Percentiles rank a stretch among this genome's conserved stretches.
Conservation (phyloP, 1,140 invertebrate species). For the Drosophila parabipectinata region DNA sequence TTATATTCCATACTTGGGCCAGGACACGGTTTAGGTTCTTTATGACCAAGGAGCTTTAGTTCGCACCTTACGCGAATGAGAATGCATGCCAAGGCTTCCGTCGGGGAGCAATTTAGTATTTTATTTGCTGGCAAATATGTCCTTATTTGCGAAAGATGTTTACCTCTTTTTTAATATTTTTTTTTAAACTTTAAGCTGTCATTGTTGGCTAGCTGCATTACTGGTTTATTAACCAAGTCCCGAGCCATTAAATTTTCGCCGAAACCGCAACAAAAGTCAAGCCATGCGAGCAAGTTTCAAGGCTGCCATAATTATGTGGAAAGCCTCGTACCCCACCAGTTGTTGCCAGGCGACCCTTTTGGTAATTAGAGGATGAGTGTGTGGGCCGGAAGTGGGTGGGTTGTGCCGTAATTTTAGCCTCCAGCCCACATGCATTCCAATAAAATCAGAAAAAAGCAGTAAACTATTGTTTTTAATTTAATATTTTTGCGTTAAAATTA, state of each 20-base stretch:
- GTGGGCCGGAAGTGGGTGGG: constrained; percentile 31
- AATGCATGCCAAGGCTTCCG: constrained; percentile 9
- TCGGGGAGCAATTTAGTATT: constrained; percentile 21
- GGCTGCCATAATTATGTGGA: constrained; percentile 39
- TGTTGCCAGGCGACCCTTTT: constrained; percentile 14
- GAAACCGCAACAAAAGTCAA: constrained; percentile 41
- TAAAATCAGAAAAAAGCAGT: constrained; percentile 7
- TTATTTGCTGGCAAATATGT: constrained; percentile 12
- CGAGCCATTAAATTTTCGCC: constrained; percentile 11
- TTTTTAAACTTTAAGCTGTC: no score
- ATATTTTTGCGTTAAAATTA: constrained; percentile 6
- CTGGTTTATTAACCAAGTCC: background rate
- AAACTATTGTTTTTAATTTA: constrained; percentile 8
- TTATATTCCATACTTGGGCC: background rate
- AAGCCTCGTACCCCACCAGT: background rate
- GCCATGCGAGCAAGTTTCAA: constrained; percentile 38
- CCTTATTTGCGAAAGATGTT: no score
- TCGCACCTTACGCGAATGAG: constrained; percentile 20
- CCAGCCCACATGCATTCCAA: constrained; percentile 6
- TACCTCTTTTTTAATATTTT: no score
- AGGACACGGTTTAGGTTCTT: constrained; percentile 17
- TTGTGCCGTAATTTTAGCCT: background rate
- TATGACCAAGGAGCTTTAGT: constrained; percentile 25
- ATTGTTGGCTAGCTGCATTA: no score
- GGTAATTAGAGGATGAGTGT: constrained; percentile 45